Conservation (phyloP, 2,797 vertebrate species). For the Poeciliopsis paucimaculata region DNA sequence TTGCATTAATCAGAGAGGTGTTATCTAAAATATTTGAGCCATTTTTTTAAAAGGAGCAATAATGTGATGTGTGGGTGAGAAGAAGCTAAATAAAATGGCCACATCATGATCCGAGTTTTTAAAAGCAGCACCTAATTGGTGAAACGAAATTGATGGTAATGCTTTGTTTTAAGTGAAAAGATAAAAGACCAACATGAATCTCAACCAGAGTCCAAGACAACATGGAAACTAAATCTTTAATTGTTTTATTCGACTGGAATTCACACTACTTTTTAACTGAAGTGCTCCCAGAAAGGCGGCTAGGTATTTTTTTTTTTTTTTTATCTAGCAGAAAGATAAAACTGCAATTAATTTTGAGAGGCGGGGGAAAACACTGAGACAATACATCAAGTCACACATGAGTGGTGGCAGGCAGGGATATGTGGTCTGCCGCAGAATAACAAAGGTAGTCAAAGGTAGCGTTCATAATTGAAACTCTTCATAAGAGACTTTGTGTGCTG, state of each 20-base stretch:
- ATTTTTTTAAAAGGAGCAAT: constrained; percentile 46
- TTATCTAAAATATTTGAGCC: constrained; percentile 38
- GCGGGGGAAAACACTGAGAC: constrained; percentile 69
- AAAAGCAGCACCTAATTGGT: constrained; percentile 44
- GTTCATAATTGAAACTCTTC: constrained; percentile 75
- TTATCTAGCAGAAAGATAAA: constrained; percentile 76
- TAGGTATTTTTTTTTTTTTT: constrained; percentile 26
- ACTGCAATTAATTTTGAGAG: constrained; percentile 80
- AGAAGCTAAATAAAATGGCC: constrained; percentile 45
- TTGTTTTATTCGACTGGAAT: constrained; percentile 74
- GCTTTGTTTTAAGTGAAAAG: constrained; percentile 46
- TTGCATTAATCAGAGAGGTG: constrained; percentile 49
- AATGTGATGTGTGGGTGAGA: constrained; percentile 33
- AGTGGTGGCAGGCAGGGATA: constrained; percentile 75
- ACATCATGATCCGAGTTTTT: constrained; percentile 43
- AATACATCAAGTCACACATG: constrained; percentile 82
- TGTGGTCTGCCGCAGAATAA: constrained; percentile 70
- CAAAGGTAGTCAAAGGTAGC: constrained; percentile 76
- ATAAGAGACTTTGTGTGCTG: constrained; percentile 72
- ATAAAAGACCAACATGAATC: constrained; percentile 59
- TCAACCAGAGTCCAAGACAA: constrained; percentile 51
- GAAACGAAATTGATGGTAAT: constrained; percentile 55
- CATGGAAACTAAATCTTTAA: constrained; percentile 61
- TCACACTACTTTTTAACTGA: constrained; percentile 73
- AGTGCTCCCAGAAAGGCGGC: constrained; percentile 59